Conservation (phyloP, 2,113 vertebrate genomes). For the Chaetorhynchus papuensis region DNA sequence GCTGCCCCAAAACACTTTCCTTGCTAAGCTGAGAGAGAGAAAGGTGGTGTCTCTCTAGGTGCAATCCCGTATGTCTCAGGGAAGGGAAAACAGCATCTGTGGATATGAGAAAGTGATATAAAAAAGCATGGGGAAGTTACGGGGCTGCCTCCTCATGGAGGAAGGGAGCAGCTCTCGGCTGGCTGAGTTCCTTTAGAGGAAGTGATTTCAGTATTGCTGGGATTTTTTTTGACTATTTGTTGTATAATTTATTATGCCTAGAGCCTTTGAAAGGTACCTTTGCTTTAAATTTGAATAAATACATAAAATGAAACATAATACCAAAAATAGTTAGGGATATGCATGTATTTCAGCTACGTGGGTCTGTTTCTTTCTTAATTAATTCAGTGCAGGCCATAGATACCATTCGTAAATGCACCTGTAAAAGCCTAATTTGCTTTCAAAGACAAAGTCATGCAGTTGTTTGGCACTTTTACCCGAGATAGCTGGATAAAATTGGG, state of each 20-base stretch:
- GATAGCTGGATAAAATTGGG: background rate
- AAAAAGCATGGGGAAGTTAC: background rate
- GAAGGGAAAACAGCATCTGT: background rate
- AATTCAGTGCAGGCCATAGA: background rate
- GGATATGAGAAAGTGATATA: background rate
- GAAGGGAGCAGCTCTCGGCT: background rate
- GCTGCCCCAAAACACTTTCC: rapidly evolving
- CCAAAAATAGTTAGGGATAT: background rate
- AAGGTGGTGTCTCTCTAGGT: background rate
- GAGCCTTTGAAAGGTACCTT: background rate
- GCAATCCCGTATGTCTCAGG: rapidly evolving
- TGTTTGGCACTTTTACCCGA: background rate
- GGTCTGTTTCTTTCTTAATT: background rate
- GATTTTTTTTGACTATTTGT: background rate
- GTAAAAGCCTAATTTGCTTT: background rate
- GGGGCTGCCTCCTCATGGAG: background rate
- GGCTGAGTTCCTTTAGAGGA: background rate
- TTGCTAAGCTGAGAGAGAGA: background rate
- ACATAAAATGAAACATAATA: background rate
- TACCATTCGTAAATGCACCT: background rate
- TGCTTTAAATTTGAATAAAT: background rate
- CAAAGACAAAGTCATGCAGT: background rate
- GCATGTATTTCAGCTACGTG: background rate
- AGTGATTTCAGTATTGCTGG: background rate
- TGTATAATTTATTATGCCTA: background rate